Evolutionary conservation across 2,797 vertebrate genomes (phyloP), one percentile per base, ranked within the genome.

Genomic region (Trematomus bernacchii): DNA sequence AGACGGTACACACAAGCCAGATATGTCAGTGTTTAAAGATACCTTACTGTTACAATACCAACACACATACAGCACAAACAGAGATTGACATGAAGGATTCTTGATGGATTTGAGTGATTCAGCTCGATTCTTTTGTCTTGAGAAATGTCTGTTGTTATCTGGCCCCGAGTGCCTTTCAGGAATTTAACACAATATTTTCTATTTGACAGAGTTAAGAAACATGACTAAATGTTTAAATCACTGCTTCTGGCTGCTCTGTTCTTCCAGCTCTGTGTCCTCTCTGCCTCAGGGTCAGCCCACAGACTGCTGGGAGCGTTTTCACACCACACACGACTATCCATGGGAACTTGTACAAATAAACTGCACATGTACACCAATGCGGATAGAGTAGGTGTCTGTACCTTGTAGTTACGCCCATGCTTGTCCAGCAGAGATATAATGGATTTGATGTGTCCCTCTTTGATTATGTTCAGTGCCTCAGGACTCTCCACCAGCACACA

Each of bases 401-500:
- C 98, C 96, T 99, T 99, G 90, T 99, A 96, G 84, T 99, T 99
- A 85, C 98, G 96, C 85, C 98, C 98, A 43, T 99, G 97, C 71
- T 98, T 99, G 86, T 99, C 97, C 86, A 99, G 90, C 71, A 99
- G 95, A 40, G 96, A 98, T 85, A 99, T 99, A 46, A 99, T 99
- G 57, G 97, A 99, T 81, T 97, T 99, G 90, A 99, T 98, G 86
- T 99, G 98, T 70, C 96, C 98, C 83, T 99, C 97, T 90, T 99
- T 99, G 87, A 99, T 99, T 81, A 99, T 98, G 87, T 99, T 99
- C 48, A 99, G 91, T 57, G 98, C 98, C 92, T 99, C 98, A 23
- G 98, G 98, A 89, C 98, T 99, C 92, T 99, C 98, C 88, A 99
- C 97, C 86, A 99, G 87, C 8, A 99, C 97, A 91, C 97, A 99